Evolutionary conservation across 1,140 invertebrate genomes (phyloP), one percentile per base, ranked within the genome.

Genomic region (Plodia interpunctella): DNA sequence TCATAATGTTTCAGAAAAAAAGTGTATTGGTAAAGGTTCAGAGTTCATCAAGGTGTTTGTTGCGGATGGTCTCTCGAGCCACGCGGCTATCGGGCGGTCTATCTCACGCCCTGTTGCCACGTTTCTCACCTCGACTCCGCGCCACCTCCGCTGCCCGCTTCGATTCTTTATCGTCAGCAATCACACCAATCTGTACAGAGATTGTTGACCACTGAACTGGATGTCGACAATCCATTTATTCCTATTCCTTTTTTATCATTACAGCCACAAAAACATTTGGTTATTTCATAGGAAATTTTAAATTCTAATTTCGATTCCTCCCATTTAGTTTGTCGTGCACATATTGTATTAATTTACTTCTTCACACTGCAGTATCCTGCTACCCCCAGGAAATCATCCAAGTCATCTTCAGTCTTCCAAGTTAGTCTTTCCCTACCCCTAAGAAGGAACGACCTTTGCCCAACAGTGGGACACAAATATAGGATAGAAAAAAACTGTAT

Each of bases 91-190:
- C 83, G 62, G 52, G 61, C 59, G 69, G 60, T 67, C 77, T 74
- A 88, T 88, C 85, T 88, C 83, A 87, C 83, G 83, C 76, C 78
- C 77, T 69, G 75, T 78, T 76, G 64, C 82, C 82, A 88, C 83
- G 85, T 79, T 83, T 79, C 77, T 87, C 83, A 87, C 85, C 85
- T 81, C 80, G 67, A 72, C 76, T 76, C 67, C 69, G 74, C 78
- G 78, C 69, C 76, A 68, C 68, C 71, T 66, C 63, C 57, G 59
- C 55, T 63, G 66, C 68, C 62, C 69, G 72, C 65, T 72, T 56
- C 75, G 73, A 76, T 79, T 70, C 64, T 76, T 84, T 84, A 86
- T 85, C 83, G 65, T 59, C 61, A 30, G 63, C 77, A 79, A 82
- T 87, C 78, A 70, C 66, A 59, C 65, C 59, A 74, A 83, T 84